These are phyloP conservation scores for Pelagia noctiluca DNA, from an alignment of 30 jellyfish, hydroid and myxozoan species.

Conservation along the genomic window DNA sequence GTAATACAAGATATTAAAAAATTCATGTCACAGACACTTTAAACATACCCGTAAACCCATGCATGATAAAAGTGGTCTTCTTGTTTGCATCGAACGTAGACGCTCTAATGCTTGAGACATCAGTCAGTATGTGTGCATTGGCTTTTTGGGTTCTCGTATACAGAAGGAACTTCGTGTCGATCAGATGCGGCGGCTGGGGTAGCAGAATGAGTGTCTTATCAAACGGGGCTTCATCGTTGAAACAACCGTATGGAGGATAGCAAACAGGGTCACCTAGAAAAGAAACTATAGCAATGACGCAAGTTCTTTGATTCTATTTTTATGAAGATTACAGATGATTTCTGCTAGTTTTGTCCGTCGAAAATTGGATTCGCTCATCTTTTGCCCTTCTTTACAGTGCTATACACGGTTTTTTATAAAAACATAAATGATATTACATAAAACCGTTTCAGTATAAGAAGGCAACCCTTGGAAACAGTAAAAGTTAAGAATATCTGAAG, in stretches of 20 bases:
- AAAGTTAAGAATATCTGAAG: too few relatives aligned
- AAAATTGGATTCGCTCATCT: too few relatives aligned
- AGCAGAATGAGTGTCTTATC: slow-evolving; percentile 64
- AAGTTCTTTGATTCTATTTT: too few relatives aligned
- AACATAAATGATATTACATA: too few relatives aligned
- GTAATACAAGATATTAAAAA: too few relatives aligned
- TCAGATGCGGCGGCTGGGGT: slow-evolving; percentile 78
- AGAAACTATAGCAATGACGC: background rate
- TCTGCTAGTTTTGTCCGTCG: too few relatives aligned
- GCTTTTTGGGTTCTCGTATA: slow-evolving; percentile 64
- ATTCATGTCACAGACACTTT: too few relatives aligned
- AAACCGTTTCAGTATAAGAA: too few relatives aligned
- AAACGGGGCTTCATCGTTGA: slow-evolving; percentile 81
- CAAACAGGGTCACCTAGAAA: slow-evolving; percentile 53
- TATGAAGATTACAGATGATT: too few relatives aligned
- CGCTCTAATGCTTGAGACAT: slow-evolving; percentile 23
- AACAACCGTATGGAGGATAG: slow-evolving; percentile 88
- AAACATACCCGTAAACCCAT: slow-evolving; percentile 86
- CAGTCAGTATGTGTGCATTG: slow-evolving; percentile 41
- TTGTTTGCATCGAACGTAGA: slow-evolving; percentile 53
- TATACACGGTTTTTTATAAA: too few relatives aligned
- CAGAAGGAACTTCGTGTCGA: slow-evolving; percentile 69
- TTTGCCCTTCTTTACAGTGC: too few relatives aligned
- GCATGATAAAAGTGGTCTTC: slow-evolving; percentile 76
- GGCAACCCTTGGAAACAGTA: too few relatives aligned